These are phyloP conservation scores for Coenonympha arcania DNA, from an alignment of 2,888 invertebrate species.

Conservation along the genomic window DNA sequence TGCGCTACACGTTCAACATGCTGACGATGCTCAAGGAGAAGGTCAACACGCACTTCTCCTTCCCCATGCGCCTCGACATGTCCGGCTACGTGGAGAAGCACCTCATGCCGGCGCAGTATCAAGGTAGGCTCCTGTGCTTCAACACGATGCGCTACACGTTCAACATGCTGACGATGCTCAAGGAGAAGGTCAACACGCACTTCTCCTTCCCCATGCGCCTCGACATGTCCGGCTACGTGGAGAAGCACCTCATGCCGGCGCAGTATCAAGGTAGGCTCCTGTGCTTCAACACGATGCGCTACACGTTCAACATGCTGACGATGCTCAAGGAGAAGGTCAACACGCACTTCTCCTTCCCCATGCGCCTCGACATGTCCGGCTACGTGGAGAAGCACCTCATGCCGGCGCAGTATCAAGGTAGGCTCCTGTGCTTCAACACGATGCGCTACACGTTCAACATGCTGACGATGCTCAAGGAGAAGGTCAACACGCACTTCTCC, in stretches of 20 bases:
- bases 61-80: constrained; percentile 94
- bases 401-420: constrained; percentile 89
- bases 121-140: constrained; percentile 91
- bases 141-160: constrained; percentile 98
- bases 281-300: constrained; percentile 97
- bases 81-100: constrained; percentile 95
- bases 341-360: constrained; percentile 96
- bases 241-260: constrained; percentile 92
- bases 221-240: constrained; percentile 96
- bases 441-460: constrained; percentile 98
- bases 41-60: constrained; percentile 97
- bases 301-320: constrained; percentile 97
- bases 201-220: constrained; percentile 95
- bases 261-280: constrained; percentile 89
- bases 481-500: constrained; percentile 97
- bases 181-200: constrained; percentile 97
- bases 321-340: constrained; percentile 98
- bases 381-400: constrained; percentile 95
- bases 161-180: constrained; percentile 97
- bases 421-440: constrained; percentile 95
- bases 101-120: constrained; percentile 90
- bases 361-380: constrained; percentile 93
- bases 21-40: constrained; percentile 97
- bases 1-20: constrained; percentile 98
- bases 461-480: constrained; percentile 97